A percentile compares a stretch with the other conserved stretches of the same genome.
phyloP scores from a whole-genome alignment of 2,888 invertebrate genomes.

The Agrochola lota region DNA sequence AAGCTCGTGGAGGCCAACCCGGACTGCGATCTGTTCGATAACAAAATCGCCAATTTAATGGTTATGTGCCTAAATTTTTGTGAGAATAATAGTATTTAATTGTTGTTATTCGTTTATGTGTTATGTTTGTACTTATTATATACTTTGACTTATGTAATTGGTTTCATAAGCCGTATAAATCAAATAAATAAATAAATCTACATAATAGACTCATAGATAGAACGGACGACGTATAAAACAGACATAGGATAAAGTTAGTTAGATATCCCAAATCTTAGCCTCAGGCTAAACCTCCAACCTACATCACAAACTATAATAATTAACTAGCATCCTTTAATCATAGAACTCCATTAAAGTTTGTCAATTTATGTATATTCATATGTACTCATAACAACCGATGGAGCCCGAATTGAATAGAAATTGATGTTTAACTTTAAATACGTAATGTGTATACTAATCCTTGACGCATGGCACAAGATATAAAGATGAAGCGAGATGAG shows the following conservation, averaged over 20 bases:
- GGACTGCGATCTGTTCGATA: too few relatives aligned
- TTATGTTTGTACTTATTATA: too few relatives aligned
- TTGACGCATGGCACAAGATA: conserved; percentile 28
- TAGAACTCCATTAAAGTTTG: conserved; percentile 59
- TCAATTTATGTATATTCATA: conserved; percentile 61
- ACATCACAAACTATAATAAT: conserved; percentile 23
- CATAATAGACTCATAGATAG: too few relatives aligned
- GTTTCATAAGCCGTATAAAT: too few relatives aligned
- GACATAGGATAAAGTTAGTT: neutral
- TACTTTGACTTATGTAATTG: too few relatives aligned
- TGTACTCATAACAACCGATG: conserved; percentile 54
- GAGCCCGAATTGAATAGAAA: conserved; percentile 67
- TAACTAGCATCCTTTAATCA: conserved; percentile 46
- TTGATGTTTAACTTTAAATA: conserved; percentile 71
- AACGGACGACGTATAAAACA: neutral
- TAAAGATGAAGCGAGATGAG: conserved; percentile 17
- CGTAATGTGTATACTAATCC: conserved; percentile 57
- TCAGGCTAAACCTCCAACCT: neutral
- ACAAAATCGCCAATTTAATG: too few relatives aligned
- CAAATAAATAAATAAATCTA: too few relatives aligned
- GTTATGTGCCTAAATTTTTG: too few relatives aligned
- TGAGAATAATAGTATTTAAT: too few relatives aligned
- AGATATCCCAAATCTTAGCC: neutral
- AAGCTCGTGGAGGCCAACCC: too few relatives aligned
- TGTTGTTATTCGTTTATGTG: too few relatives aligned